Evolutionary conservation across 1,140 invertebrate species (phyloP), one percentile per base, ranked within the genome.

Genomic region (Drosophila fuyamai): DNA sequence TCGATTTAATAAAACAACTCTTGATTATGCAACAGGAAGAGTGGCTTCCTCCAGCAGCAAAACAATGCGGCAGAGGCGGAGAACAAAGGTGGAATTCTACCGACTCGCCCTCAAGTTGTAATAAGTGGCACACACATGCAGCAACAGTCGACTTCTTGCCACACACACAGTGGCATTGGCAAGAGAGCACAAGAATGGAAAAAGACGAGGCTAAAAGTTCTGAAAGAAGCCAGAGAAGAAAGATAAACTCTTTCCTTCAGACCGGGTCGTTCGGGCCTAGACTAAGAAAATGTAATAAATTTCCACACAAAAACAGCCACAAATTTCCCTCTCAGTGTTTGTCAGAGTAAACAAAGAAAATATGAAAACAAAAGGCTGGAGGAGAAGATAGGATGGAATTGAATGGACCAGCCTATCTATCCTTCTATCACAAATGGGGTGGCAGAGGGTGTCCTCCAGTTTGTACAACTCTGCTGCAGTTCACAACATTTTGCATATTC

Each of bases 261-360:
- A 23, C 41, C 43, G 29, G 7, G 29, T 67, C 13, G 23, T 14
- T 48, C 36, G 51, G 36, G 53, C 67, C 68, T 60, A 63, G 67
- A 48, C 67, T 60, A 72, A 84, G 76, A 84, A 84, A 83, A 84
- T 79, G 81, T 84, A 84, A 79, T 83, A 84, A 83, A 84, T 83
- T 83, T 83, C 81, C 71, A 79, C 82, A 84, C 76, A 65, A 83
- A 76, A 79, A 83, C 80, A 73, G 79, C 80, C 80, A 83, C 80
- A 83, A 83, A 79, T 84, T 83, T 75, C 73, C 61, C 56, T 65
- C 57, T n/a, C 18, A 61, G 56, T 65, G 56, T 65, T 65, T 65
- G 61, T 60, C 43, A 46, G 40, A 32, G 36, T 63, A 83, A 73
- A 79, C 81, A 83, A 83, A 79, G 81, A 84, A 83, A 79, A 71